Base-by-base conservation (phyloP, 2,797 vertebrate species). In the Dryobates pubescens region DNA sequence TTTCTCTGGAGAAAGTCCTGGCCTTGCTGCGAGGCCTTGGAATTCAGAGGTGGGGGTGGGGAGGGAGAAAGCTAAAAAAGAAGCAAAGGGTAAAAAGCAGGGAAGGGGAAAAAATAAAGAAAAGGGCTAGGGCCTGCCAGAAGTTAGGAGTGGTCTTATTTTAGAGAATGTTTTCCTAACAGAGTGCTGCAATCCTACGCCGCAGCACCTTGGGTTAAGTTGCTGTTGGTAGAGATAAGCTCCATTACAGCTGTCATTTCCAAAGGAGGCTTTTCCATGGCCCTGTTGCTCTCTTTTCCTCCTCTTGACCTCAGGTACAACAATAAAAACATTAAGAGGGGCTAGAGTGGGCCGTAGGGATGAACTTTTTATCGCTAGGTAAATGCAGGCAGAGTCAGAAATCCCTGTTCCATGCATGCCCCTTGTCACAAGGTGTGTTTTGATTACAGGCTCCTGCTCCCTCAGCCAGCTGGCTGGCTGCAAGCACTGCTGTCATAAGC, bases 201-300 rank as follows among this genome's bases (percentile, higher is more conserved):
- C 97, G 97, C 91, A 93, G 98, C 96, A 80, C 98, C 97, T 97
- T 97, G 96, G 95, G 96, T 97, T 98, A 97, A 98, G 97, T 98
- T 98, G 98, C 98, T 98, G 98, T 98, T 98, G 96, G 96, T 97
- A 97, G 95, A 91, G 97, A 98, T 98, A 98, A 98, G 97, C 96
- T 98, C 97, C 97, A 97, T 98, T 98, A 98, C 96, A 70, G 82
- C 92, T 97, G 82, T 96, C 92, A 75, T 98, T 98, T 98, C 97
- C 97, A 96, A 97, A 97, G 98, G 97, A 96, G 91, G 91, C 64
- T 96, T 96, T 96, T 96, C 90, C 86, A 61, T 36, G 72, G 90
- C 84, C 24, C 47, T 51, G 11, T 88, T 94, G 51, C 58, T 93
- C 81, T 86, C 62, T 83, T 70, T 93, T 88, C 78, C 86, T 95